Evolutionary conservation across 1,140 invertebrate species (phyloP), one percentile per base, ranked within the genome.

Genomic region (Adelges cooleyi): DNA sequence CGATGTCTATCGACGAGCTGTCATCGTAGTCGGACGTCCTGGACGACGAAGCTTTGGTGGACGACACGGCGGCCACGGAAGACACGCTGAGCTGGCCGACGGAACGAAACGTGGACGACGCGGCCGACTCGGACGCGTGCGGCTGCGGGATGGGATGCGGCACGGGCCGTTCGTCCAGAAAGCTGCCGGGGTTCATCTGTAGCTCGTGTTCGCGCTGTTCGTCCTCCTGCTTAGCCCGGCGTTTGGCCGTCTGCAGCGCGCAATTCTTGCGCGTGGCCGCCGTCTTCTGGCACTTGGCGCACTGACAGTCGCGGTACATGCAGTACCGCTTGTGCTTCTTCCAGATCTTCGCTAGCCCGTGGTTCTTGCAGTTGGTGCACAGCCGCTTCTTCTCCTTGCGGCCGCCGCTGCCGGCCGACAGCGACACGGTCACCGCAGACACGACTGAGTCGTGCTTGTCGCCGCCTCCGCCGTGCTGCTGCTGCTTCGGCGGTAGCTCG

Each of bases 311-410:
- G 3, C 56, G 42, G 42, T 20, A 62, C 42, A 44, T 62, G 42
- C 56, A 62, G 42, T 62, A 62, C 25, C 56, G 42, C 25, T 62
- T 62, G 56, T 62, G 56, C 17, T 62, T 62, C 25, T 62, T 62
- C 56, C 56, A 62, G 25, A 62, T 42, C 40, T 62, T 62, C 17
- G 10, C n/a, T 25, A 62, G 17, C 17, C 25, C 56, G 27, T 62
- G 56, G 27, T 62, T 62, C 13, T 29, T 27, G 56, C 56, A 62
- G 40, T 62, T 62, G 10, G 56, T 62, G 42, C 56, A 62, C 42
- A 62, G 13, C 25, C 56, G 42, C 11, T 62, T 40, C 6, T 48
- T 62, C 5, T 62, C 56, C 40, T 59, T 59, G 54, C 38, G 8
- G 38, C 20, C 8, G n/a, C 17, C 15, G 23, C 29, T 13, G 18